Base-by-base conservation (phyloP, 53 echinoderm and acorn worm species). In the Echinometra lucunter region DNA sequence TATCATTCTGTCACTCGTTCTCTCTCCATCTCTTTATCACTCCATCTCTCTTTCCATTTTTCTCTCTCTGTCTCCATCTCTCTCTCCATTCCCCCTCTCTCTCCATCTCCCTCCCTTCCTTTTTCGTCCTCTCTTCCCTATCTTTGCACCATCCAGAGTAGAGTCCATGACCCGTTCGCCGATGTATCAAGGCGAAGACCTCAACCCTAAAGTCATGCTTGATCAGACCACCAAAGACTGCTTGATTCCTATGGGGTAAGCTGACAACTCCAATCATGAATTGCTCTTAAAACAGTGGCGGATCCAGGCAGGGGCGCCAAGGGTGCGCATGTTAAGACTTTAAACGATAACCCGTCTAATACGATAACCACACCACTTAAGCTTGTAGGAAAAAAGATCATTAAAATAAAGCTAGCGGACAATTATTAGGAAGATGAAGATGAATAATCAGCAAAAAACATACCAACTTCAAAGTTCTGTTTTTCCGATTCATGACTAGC, bases 181-280 rank as follows among this genome's bases (percentile, higher is more conserved):
- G 18, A 97, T 96, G 96, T 88, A 95, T 34, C 95, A 96, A 47
- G 94, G 91, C 1, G 66, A 98, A 27, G 97, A 97, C 40, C 78
- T 98, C 6, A 97, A 98, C 67, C 97, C 97, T 17, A 97, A 95
- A 58, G 83, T 96, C 27, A 95, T 98, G 94, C 95, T 96, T 18
- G 94, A 95, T 57, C 94, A 96, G 25, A 45, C 32, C 30, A 97
- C 97, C 21, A 89, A 92, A 85, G 98, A 97, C 53, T 97, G 97
- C 69, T 94, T 98, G 28, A 93, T 96, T 30, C 98, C 98, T 38
- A 98, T 98, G 98, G 98, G 98, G 98, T 98, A 93, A 95, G 97
- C 74, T 23, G 19, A 21, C 15, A 17, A 45, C 16, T 57, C 17
- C 16, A 55, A 56, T 32, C 88, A 88, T 34, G 9, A 15, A 16